These are phyloP conservation scores for Malurus splendens DNA, from an alignment of 2,797 vertebrate genomes.

Conservation along the genomic window DNA sequence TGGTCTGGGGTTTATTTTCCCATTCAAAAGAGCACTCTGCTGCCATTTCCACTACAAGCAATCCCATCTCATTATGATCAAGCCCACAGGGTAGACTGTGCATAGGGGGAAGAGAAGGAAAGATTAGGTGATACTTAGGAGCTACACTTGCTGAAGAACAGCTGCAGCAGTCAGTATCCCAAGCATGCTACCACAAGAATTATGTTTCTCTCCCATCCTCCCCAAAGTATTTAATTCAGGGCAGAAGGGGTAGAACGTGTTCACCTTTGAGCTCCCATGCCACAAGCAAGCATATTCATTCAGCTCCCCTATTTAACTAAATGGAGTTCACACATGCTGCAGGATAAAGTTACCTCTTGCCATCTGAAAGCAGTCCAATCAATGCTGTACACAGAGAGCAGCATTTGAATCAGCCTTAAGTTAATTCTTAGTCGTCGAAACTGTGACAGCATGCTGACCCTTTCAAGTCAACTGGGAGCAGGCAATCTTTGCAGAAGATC, in stretches of 20 bases:
- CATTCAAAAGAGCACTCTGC: not conserved
- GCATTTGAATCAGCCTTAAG: slow-evolving; percentile 63
- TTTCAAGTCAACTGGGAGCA: slow-evolving; percentile 63
- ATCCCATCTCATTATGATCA: not conserved
- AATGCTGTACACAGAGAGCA: slow-evolving; percentile 53
- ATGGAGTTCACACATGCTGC: slow-evolving; percentile 52
- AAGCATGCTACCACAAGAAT: not conserved
- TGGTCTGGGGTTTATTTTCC: not conserved
- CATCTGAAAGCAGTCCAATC: slow-evolving; percentile 53
- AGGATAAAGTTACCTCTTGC: slow-evolving; percentile 56
- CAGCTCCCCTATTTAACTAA: slow-evolving; percentile 45
- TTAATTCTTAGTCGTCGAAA: slow-evolving; percentile 61
- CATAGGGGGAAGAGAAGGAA: not conserved
- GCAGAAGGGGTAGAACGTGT: not conserved
- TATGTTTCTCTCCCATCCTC: slow-evolving; percentile 14
- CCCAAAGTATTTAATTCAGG: slow-evolving; percentile 47
- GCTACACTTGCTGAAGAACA: not conserved
- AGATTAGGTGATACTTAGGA: not conserved
- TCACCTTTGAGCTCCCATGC: slow-evolving; percentile 33
- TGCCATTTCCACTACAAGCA: not conserved
- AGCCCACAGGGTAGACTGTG: not conserved
- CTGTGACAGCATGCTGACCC: slow-evolving; percentile 62
- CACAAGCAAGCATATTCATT: slow-evolving; percentile 24
- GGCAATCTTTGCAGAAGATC: slow-evolving; percentile 62
- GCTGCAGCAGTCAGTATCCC: not conserved